Percentiles rank a stretch among this genome's conserved stretches.
Evolutionary conservation across 2,888 invertebrate genomes (phyloP).

Genomic region (Cepaea hortensis): DNA sequence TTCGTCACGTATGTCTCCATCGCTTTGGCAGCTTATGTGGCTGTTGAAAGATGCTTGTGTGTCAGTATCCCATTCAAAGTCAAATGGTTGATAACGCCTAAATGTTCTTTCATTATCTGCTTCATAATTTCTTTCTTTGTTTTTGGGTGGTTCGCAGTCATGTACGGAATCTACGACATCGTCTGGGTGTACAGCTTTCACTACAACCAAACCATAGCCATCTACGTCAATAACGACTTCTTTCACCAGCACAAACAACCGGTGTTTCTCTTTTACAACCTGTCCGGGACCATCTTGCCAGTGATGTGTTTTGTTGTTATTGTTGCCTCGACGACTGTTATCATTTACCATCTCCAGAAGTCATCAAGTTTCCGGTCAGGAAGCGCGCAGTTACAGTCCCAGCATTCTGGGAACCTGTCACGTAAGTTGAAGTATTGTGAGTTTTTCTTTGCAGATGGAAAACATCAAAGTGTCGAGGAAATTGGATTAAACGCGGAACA

Average conservation of each 20-base stretch:
- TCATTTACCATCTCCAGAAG: constrained; percentile 5
- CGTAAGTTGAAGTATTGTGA: no score
- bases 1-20: constrained; percentile 17
- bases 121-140: constrained; percentile 2
- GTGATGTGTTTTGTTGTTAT: not conserved
- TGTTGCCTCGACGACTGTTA: not conserved
- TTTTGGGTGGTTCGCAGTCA: no score
- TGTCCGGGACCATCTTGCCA: constrained; percentile 1
- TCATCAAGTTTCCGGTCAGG: constrained; percentile 20
- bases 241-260: not conserved
- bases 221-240: not conserved
- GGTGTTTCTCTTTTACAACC: constrained; percentile 12
- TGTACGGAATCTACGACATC: no score
- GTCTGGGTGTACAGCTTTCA: not conserved
- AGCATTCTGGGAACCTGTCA: no score
- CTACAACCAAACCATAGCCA: not conserved
- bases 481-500: no score
- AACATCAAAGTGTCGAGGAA: no score
- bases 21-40: not conserved
- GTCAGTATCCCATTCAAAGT: no score
- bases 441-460: no score
- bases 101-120: not conserved
- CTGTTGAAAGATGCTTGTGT: no score
- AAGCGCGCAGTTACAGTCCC: no score
- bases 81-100: constrained; percentile 6